Conservation (phyloP, 2,113 vertebrate species). For the Rhea americana region DNA sequence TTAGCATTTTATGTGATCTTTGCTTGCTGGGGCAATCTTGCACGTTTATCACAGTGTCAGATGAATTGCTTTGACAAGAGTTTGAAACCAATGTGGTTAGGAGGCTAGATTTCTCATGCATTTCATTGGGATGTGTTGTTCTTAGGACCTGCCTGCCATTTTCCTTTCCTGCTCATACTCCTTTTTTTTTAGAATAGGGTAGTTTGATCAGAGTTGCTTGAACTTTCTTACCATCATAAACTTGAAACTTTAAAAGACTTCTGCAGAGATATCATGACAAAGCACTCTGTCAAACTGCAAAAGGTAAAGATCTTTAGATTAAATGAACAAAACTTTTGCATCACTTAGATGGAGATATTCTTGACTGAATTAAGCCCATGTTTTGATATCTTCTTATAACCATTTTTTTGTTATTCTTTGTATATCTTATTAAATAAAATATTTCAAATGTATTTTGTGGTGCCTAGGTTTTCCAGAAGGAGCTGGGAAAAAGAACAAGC, state of each 20-base stretch:
- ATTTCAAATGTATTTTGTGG: neutral
- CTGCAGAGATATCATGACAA: neutral
- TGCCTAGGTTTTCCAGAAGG: constrained; percentile 93
- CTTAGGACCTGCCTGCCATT: neutral
- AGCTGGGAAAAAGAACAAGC: constrained; percentile 92
- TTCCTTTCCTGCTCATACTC: neutral
- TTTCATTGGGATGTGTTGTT: neutral
- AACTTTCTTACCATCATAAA: neutral
- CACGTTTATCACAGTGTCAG: neutral
- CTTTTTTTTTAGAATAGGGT: neutral
- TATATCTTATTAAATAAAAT: neutral
- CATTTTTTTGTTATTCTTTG: neutral
- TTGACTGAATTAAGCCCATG: neutral
- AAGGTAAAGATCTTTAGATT: neutral
- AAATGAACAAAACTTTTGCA: neutral
- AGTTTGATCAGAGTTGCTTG: neutral
- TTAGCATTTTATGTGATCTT: neutral
- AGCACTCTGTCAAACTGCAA: neutral
- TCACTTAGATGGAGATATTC: neutral
- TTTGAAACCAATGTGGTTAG: neutral
- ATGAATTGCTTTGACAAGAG: constrained; percentile 9
- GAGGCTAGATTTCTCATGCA: neutral
- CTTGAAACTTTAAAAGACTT: neutral
- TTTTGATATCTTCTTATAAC: neutral
- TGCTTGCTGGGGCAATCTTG: neutral